phyloP scores from a whole-genome alignment of 92 coral and sea anemone genomes.

The Pocillopora meandrina region DNA sequence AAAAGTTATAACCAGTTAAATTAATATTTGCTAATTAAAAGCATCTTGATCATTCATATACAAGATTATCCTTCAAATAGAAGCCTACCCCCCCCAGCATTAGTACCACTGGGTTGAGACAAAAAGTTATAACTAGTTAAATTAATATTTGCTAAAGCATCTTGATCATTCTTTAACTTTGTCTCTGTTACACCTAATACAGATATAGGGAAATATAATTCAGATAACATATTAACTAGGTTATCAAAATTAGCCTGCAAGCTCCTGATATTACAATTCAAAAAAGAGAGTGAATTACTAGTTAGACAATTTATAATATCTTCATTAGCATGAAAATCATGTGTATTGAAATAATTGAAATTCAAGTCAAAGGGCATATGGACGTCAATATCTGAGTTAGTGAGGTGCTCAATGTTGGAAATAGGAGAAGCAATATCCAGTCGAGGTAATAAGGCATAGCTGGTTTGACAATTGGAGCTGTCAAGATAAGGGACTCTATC shows the following conservation, averaged over 20 bases:
- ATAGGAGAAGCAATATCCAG: too few relatives aligned
- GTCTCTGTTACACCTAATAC: constrained; percentile 30
- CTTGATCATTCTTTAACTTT: constrained; percentile 8
- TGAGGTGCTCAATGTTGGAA: too few relatives aligned
- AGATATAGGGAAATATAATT: constrained; percentile 15
- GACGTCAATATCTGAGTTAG: too few relatives aligned
- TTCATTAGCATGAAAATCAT: constrained; percentile 36
- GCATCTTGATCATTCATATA: too few relatives aligned
- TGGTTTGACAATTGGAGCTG: too few relatives aligned
- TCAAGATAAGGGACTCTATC: too few relatives aligned
- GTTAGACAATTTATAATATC: constrained; percentile 31
- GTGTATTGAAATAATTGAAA: too few relatives aligned
- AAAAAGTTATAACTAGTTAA: constrained; percentile 38
- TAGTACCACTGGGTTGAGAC: constrained; percentile 41
- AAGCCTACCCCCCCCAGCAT: constrained; percentile 71
- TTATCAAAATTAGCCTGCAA: constrained; percentile 27
- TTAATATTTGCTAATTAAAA: too few relatives aligned
- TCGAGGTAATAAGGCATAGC: too few relatives aligned
- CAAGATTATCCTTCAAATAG: constrained; percentile 30
- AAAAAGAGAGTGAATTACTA: constrained; percentile 34
- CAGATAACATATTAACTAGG: constrained; percentile 12
- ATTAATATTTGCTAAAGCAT: constrained; percentile 8
- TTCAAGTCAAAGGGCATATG: too few relatives aligned
- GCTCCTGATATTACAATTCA: constrained; percentile 41
- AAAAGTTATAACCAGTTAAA: too few relatives aligned